A percentile compares a stretch with the other conserved stretches of the same genome.
phyloP scores from a whole-genome alignment of 2,113 vertebrate species.

The Dipodomys stephensi region DNA sequence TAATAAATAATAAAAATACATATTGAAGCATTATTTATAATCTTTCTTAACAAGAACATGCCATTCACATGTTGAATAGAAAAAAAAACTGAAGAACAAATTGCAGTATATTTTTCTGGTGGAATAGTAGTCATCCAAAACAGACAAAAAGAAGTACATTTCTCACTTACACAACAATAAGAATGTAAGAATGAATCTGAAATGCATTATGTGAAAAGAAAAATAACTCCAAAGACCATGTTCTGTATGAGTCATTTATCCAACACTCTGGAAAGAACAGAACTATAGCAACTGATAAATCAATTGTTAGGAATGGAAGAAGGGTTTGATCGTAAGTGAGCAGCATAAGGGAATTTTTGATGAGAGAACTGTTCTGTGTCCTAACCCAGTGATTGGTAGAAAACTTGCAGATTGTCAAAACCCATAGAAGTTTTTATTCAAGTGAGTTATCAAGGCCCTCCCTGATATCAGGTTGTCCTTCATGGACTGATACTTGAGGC shows the following conservation, averaged over 20 bases:
- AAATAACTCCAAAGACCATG: neutral
- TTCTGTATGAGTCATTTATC: neutral
- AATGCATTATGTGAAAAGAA: neutral
- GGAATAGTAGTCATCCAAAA: neutral
- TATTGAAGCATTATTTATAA: constrained; percentile 21
- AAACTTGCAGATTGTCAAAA: neutral
- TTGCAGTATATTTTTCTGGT: neutral
- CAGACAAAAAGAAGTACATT: neutral
- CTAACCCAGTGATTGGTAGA: neutral
- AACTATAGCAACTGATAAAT: neutral
- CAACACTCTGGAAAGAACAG: neutral
- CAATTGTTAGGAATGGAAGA: neutral
- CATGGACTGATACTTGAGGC: neutral
- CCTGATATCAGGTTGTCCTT: neutral
- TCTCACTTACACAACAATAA: neutral
- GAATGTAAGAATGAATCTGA: neutral
- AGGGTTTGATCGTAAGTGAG: neutral
- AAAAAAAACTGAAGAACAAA: neutral
- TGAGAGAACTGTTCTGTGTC: neutral
- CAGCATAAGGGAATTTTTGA: neutral
- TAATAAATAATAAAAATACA: neutral
- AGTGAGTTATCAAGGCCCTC: too few relatives aligned
- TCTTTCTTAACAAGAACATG: neutral
- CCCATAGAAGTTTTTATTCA: neutral
- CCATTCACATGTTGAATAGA: neutral